These are phyloP conservation scores for Sesamia inferens DNA, from an alignment of 2,888 invertebrate genomes.

Conservation along the genomic window DNA sequence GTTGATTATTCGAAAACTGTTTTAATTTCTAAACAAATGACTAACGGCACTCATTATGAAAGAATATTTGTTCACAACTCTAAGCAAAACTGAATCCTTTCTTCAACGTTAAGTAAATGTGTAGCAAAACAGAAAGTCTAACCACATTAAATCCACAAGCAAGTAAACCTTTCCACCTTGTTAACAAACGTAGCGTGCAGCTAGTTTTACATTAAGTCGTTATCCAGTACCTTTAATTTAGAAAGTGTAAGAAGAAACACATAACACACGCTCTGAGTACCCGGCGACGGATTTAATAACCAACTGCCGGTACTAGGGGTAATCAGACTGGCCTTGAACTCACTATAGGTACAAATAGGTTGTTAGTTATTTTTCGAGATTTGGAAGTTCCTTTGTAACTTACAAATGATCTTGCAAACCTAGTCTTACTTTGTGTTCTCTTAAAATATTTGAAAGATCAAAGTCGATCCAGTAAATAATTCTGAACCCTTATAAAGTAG, in stretches of 20 bases:
- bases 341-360: too few species aligned
- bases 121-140: constrained; percentile 27
- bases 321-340: constrained; percentile 29
- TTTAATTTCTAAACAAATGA: not conserved
- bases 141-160: constrained; percentile 4
- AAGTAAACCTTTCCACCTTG: constrained; percentile 1
- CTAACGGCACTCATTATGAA: not conserved
- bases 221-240: constrained; percentile 67
- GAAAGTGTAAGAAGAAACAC: constrained; percentile 56
- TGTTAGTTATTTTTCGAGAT: not conserved
- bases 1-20: too few species aligned
- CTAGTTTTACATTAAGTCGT: constrained; percentile 68
- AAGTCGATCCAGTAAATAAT: too few species aligned
- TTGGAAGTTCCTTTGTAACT: not conserved
- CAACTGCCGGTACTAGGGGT: constrained; percentile 40
- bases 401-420: not conserved
- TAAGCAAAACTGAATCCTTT: not conserved
- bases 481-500: too few species aligned
- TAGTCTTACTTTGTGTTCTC: not conserved
- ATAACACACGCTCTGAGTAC: constrained; percentile 30
- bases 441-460: not conserved
- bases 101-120: not conserved
- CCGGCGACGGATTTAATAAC: constrained; percentile 49
- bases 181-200: constrained; percentile 37
- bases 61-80: not conserved